Evolutionary conservation across 1,140 invertebrate genomes (phyloP).

Genomic region (Drosophila azteca): DNA sequence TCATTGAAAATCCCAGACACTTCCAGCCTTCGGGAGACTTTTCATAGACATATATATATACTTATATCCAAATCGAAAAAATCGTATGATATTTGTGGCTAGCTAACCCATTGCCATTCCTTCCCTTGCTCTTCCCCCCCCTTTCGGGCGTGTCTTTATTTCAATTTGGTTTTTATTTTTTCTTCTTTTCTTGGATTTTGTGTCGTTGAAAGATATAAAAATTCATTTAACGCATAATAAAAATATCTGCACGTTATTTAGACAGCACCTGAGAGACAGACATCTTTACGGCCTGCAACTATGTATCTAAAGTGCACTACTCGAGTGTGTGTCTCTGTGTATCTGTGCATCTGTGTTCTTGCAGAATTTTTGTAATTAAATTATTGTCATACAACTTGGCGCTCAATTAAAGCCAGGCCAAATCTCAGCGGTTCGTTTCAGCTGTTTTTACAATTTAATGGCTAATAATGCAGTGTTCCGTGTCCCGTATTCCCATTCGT

Average conservation of each 20-base stretch:
- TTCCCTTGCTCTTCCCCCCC: neutral
- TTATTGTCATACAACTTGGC: slow-evolving; percentile 70
- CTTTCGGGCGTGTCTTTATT: neutral
- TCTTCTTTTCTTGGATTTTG: slow-evolving; percentile 27
- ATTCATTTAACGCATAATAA: slow-evolving; percentile 81
- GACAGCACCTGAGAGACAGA: slow-evolving; percentile 40
- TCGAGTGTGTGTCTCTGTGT: slow-evolving; percentile 6
- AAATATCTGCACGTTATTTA: slow-evolving; percentile 74
- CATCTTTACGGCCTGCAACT: slow-evolving; percentile 44
- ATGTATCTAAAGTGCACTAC: slow-evolving; percentile 20
- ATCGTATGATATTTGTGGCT: neutral
- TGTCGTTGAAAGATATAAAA: slow-evolving; percentile 64
- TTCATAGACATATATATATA: too few species aligned
- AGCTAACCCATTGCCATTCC: neutral
- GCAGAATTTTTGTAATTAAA: slow-evolving; percentile 68
- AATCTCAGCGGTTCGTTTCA: slow-evolving; percentile 28
- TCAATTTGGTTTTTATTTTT: slow-evolving; percentile 9
- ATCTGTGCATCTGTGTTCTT: slow-evolving; percentile 15
- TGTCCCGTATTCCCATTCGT: neutral
- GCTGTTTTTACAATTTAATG: slow-evolving; percentile 74
- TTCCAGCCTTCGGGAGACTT: too few species aligned
- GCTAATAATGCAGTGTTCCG: slow-evolving; percentile 49
- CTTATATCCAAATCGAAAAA: neutral
- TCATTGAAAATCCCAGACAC: neutral
- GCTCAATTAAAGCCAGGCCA: slow-evolving; percentile 61